phyloP scores from a whole-genome alignment of 2,797 vertebrate genomes.

The Pipistrellus kuhlii region DNA sequence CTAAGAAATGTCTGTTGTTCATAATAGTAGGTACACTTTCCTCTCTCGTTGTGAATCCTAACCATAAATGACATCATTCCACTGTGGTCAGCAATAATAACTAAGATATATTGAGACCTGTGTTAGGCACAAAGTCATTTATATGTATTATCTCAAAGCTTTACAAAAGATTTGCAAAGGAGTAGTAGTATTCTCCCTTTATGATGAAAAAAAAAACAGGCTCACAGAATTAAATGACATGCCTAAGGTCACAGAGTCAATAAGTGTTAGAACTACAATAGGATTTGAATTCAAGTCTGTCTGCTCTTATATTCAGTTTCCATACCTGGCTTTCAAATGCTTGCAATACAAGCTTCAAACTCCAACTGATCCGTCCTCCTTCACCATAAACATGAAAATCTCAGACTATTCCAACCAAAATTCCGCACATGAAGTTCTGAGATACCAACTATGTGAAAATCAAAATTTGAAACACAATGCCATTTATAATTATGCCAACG shows the following conservation, averaged over 20 bases:
- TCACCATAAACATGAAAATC: slow-evolving; percentile 32
- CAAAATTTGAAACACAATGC: slow-evolving; percentile 44
- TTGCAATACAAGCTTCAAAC: slow-evolving; percentile 11
- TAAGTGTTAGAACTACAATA: background rate
- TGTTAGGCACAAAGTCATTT: background rate
- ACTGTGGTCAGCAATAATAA: background rate
- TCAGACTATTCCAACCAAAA: slow-evolving; percentile 24
- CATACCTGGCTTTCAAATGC: background rate
- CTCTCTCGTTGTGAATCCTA: slow-evolving; percentile 53
- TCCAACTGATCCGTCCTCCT: slow-evolving; percentile 35
- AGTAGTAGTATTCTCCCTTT: slow-evolving; percentile 11
- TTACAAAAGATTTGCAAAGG: slow-evolving; percentile 46
- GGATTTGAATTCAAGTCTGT: slow-evolving; percentile 33
- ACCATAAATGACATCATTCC: background rate
- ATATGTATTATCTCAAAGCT: slow-evolving; percentile 13
- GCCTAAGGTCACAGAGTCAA: slow-evolving; percentile 9
- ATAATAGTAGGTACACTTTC: slow-evolving; percentile 35
- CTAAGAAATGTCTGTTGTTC: slow-evolving; percentile 41
- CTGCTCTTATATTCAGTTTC: background rate
- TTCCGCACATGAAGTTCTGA: slow-evolving; percentile 45
- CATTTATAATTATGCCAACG: slow-evolving; percentile 38
- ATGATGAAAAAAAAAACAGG: background rate
- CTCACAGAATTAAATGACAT: slow-evolving; percentile 41
- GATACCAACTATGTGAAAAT: background rate
- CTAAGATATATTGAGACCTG: slow-evolving; percentile 31